These are phyloP conservation scores for Frieseomelitta varia DNA, from an alignment of 1,140 invertebrate species.

Conservation along the genomic window DNA sequence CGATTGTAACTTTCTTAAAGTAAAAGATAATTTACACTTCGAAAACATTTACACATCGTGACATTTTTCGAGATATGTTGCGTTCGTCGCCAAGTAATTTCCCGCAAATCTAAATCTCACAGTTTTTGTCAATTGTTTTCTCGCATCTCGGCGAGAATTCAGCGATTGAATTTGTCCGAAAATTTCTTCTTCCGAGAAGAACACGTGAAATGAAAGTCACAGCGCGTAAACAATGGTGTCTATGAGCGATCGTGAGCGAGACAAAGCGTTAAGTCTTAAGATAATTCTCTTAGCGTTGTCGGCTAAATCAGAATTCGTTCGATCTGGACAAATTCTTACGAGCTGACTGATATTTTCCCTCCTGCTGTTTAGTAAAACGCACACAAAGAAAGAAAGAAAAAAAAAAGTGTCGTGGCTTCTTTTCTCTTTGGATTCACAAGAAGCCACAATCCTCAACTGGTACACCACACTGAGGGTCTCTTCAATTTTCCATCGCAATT, in stretches of 20 bases:
- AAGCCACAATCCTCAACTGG: background rate
- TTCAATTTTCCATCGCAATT: background rate
- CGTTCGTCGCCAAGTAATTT: background rate
- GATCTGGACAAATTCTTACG: conserved; percentile 18
- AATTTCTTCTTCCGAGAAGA: no score
- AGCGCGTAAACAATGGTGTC: background rate
- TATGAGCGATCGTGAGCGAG: background rate
- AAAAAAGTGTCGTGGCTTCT: background rate
- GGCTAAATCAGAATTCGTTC: background rate
- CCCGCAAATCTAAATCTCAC: no score
- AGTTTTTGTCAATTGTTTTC: no score
- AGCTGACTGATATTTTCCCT: background rate
- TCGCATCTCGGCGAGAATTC: no score
- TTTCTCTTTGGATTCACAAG: background rate
- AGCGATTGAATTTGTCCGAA: no score
- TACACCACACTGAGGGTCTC: background rate
- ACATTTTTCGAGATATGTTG: no score
- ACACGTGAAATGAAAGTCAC: conserved; percentile 7
- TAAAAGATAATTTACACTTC: no score
- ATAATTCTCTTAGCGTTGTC: background rate
- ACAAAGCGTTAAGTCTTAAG: conserved; percentile 25
- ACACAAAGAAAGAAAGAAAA: no score
- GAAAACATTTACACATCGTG: no score
- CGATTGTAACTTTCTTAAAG: background rate
- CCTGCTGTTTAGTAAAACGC: background rate